Evolutionary conservation across 2,113 vertebrate genomes (phyloP).

Genomic region (Hyaena hyaena): DNA sequence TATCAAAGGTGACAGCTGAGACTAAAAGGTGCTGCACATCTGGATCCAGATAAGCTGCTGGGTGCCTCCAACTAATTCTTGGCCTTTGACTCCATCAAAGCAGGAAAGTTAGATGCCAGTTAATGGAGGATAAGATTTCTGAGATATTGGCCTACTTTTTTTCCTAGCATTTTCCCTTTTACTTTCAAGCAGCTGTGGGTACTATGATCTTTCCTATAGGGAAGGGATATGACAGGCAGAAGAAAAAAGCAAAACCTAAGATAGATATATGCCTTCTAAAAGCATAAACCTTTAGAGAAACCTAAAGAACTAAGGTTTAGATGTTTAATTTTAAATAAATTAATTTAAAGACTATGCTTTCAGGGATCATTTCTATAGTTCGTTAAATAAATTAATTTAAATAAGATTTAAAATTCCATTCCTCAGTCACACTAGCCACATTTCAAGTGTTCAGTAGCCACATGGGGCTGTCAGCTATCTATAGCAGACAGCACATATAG

Average conservation of each 20-base stretch:
- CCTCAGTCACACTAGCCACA: neutral
- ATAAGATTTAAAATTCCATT: neutral
- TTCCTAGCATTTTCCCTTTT: neutral
- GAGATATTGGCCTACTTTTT: neutral
- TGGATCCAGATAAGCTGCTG: neutral
- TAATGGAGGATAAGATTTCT: neutral
- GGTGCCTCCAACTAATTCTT: neutral
- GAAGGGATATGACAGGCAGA: neutral
- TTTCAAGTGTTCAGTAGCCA: neutral
- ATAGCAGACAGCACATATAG: rapidly evolving
- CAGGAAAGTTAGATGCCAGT: neutral
- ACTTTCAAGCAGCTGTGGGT: neutral
- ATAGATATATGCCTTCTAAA: neutral
- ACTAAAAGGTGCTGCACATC: neutral
- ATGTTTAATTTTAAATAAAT: neutral
- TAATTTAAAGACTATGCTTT: neutral
- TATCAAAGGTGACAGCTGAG: neutral
- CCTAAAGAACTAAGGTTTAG: neutral
- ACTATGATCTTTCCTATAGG: neutral
- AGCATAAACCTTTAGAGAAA: neutral
- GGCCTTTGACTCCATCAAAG: neutral
- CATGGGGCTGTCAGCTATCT: neutral
- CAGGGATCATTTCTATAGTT: too few relatives aligned
- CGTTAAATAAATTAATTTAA: neutral
- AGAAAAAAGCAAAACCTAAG: neutral